Base-by-base conservation (phyloP, 2,888 invertebrate genomes). In the Theodoxus fluviatilis region DNA sequence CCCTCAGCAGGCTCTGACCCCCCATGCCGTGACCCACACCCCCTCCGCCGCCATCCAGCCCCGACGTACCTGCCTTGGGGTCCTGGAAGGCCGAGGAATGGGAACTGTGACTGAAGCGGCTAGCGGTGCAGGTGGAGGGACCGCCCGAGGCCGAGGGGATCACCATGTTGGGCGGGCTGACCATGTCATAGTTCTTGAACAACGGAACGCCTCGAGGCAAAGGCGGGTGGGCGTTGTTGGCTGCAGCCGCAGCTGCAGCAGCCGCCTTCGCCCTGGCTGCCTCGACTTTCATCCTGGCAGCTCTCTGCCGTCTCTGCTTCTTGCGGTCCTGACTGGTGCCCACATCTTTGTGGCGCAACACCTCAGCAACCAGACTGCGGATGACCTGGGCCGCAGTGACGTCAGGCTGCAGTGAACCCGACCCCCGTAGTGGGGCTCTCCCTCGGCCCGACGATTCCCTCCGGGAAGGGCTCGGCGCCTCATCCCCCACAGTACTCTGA, bases 161-260 rank as follows among this genome's bases (percentile, higher is more conserved):
- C n/a, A 83, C 73, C 73, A 80, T 81, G 68, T 82, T 83, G 1
- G 83, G 83, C 2, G 83, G 83, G 18, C 79, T 80, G 12, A 81
- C 70, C 78, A 83, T 81, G 59, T 83, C 83, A 43, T 80, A 83
- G 25, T 74, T 72, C 66, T 63, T 79, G 61, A 71, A 81, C 52
- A 72, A n/a, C n/a, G n/a, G n/a, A n/a, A n/a, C n/a, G n/a, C n/a
- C n/a, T n/a, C n/a, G n/a, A n/a, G n/a, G n/a, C n/a, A n/a, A n/a
- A n/a, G n/a, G n/a, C n/a, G n/a, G n/a, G n/a, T n/a, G n/a, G n/a
- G n/a, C n/a, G 28, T 59, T 43, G 31, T 59, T 25, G 22, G 55
- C 43, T 2, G 52, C 68, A 22, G 69, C 64, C 12, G 63, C 47
- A 12, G 63, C 37, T 15, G 69, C 22, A 15, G 63, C 64, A 15